Conservation (phyloP, 2,113 vertebrate genomes). For the Petrocephalus microphthalmus region DNA sequence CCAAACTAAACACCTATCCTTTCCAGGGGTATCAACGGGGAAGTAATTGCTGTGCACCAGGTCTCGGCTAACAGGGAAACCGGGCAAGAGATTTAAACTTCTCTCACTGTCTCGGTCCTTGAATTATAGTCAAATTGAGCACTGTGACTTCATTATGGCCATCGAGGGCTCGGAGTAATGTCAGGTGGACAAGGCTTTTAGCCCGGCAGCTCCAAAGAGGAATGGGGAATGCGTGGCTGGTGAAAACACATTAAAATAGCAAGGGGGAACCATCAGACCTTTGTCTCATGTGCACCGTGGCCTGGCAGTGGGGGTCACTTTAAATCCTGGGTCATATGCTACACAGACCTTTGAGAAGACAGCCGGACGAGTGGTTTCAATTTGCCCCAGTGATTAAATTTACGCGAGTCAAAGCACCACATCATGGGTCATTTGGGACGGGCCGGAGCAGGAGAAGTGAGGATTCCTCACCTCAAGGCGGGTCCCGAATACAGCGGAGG, state of each 20-base stretch:
- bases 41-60: conserved; percentile 50
- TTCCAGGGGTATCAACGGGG: conserved; percentile 69
- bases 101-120: not conserved
- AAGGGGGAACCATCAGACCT: not conserved
- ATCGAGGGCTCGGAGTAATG: not conserved
- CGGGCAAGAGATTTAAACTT: not conserved
- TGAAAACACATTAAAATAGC: conserved; percentile 2
- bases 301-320: conserved; percentile 54
- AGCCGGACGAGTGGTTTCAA: conserved; percentile 81
- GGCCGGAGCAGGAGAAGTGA: conserved; percentile 57
- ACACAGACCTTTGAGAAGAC: conserved; percentile 70
- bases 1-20: conserved; percentile 72
- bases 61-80: conserved; percentile 59
- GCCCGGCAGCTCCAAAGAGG: not conserved
- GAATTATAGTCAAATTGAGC: not conserved
- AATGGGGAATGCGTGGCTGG: not conserved
- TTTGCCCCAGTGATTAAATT: conserved; percentile 89
- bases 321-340: conserved; percentile 64
- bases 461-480: not conserved
- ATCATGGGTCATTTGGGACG: conserved; percentile 77
- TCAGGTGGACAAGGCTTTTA: not conserved
- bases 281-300: not conserved
- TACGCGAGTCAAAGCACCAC: conserved; percentile 74
- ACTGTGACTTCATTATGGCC: not conserved
- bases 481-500: not conserved